Conservation (phyloP, 2,113 vertebrate genomes). For the Oxygymnocypris stewartii region DNA sequence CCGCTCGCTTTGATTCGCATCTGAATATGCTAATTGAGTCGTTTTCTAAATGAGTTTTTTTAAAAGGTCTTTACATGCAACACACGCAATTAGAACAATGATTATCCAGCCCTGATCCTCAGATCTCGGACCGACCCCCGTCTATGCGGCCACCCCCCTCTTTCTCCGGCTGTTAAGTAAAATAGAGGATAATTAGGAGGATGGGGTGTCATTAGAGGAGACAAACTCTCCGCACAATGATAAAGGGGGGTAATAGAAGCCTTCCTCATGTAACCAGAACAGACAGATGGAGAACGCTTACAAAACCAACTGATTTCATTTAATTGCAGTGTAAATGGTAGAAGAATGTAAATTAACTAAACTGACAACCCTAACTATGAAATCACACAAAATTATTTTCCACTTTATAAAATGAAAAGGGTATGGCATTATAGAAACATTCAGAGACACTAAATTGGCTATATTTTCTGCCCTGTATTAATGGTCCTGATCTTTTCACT, state of each 20-base stretch:
- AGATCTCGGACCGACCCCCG: background rate
- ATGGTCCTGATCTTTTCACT: constrained; percentile 33
- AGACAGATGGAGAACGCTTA: constrained; percentile 10
- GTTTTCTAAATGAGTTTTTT: constrained; percentile 44
- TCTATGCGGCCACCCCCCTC: constrained; percentile 13
- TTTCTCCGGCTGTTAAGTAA: constrained; percentile 48
- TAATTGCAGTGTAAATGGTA: background rate
- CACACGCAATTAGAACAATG: constrained; percentile 45
- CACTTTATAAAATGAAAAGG: background rate
- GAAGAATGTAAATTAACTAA: constrained; percentile 8
- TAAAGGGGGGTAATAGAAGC: constrained; percentile 19
- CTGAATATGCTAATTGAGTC: constrained; percentile 53
- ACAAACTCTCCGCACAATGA: constrained; percentile 53
- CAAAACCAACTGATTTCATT: background rate
- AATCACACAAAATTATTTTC: background rate
- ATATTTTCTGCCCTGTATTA: constrained; percentile 11
- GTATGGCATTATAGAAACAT: background rate
- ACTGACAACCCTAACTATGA: background rate
- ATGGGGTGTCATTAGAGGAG: constrained; percentile 53
- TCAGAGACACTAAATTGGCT: background rate
- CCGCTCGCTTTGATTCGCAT: constrained; percentile 24
- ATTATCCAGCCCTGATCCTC: constrained; percentile 41
- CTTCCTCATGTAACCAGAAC: constrained; percentile 16
- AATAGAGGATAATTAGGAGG: constrained; percentile 61
- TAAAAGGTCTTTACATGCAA: constrained; percentile 30